Percentiles rank a stretch among this genome's conserved stretches.
These are phyloP conservation scores for Folsomia manolachei DNA, from an alignment of 2,888 invertebrate species.

Conservation along the genomic window DNA sequence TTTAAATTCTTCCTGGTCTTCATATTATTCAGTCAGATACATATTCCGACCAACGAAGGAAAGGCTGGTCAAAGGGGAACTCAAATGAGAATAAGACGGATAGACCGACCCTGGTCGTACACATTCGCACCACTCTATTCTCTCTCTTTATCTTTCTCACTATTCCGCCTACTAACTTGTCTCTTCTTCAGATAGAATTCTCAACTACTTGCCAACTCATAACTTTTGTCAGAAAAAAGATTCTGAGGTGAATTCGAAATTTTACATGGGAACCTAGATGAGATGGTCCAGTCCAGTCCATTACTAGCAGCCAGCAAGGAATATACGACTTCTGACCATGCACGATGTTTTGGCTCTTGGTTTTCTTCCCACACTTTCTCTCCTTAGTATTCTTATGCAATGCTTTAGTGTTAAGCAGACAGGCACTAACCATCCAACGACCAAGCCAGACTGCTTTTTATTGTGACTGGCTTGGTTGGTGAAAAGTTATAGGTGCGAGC, in stretches of 20 bases:
- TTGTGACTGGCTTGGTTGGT: too few species aligned
- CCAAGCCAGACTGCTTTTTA: too few species aligned
- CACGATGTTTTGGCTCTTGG: not conserved
- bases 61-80: not conserved
- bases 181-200: not conserved
- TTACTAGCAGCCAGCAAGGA: not conserved
- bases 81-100: not conserved
- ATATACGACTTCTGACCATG: too few species aligned
- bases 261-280: not conserved
- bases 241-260: not conserved
- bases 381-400: not conserved
- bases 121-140: not conserved
- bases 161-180: not conserved
- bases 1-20: not conserved
- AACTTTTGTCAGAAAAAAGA: slow-evolving; percentile 4
- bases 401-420: not conserved
- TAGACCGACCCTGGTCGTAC: not conserved
- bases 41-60: not conserved
- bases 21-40: not conserved
- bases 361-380: not conserved
- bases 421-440: not conserved
- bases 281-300: not conserved
- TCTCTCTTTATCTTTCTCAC: not conserved
- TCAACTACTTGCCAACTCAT: slow-evolving; percentile 15
- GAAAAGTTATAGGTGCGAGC: not conserved